phyloP scores from a whole-genome alignment of 2,113 vertebrate species.

The Seriola aureovittata region DNA sequence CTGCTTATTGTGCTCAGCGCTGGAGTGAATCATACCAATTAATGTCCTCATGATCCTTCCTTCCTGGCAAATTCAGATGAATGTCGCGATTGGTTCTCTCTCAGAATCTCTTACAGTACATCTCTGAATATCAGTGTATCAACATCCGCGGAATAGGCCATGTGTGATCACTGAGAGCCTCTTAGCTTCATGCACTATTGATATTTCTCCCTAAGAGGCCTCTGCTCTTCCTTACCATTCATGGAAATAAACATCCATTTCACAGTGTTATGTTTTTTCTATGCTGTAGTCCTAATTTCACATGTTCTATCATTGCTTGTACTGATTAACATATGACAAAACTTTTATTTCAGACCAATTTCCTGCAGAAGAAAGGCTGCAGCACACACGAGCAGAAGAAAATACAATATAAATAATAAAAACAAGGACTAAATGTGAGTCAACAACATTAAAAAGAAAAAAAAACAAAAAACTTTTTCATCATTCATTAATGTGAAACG shows the following conservation, averaged over 20 bases:
- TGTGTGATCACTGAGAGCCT: constrained; percentile 53
- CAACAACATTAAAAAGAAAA: constrained; percentile 8
- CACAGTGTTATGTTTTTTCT: background rate
- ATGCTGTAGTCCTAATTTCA: background rate
- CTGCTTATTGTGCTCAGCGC: constrained; percentile 50
- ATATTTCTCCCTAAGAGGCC: constrained; percentile 26
- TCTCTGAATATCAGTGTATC: constrained; percentile 49
- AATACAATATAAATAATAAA: constrained; percentile 21
- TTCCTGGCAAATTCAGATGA: constrained; percentile 64
- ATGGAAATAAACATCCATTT: constrained; percentile 52
- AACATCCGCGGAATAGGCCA: constrained; percentile 67
- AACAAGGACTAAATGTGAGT: background rate
- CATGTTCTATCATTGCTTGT: background rate
- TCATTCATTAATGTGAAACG: constrained; percentile 10
- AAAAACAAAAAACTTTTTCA: constrained; percentile 3
- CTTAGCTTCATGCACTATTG: constrained; percentile 52
- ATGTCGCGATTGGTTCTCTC: constrained; percentile 34
- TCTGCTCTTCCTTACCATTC: constrained; percentile 47
- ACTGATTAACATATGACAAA: constrained; percentile 26
- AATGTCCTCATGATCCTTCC: constrained; percentile 68
- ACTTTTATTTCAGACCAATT: constrained; percentile 16
- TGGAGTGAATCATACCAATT: constrained; percentile 67
- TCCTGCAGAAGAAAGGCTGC: background rate
- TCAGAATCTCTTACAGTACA: constrained; percentile 17
- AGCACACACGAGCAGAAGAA: constrained; percentile 8